Evolutionary conservation across 2,888 invertebrate genomes (phyloP).

Genomic region (Nowickia ferox): DNA sequence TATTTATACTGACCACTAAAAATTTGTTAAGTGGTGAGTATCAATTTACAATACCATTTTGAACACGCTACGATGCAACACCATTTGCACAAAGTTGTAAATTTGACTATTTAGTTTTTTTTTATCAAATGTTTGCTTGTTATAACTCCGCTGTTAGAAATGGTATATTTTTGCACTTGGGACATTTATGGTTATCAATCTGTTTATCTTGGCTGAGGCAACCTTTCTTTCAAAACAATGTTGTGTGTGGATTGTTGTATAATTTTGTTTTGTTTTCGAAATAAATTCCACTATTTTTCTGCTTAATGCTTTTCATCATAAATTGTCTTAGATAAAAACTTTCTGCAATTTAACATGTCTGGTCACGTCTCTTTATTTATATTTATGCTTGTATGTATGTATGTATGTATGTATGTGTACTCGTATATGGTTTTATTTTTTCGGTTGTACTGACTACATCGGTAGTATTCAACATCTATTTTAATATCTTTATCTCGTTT

Average conservation of each 20-base stretch:
- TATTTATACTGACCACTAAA: too few species aligned
- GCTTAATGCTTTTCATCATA: constrained; percentile 25
- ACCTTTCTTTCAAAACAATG: constrained; percentile 40
- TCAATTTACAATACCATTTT: too few species aligned
- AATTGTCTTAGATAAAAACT: constrained; percentile 55
- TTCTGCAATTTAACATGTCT: constrained; percentile 65
- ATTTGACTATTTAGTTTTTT: too few species aligned
- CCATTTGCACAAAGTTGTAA: too few species aligned
- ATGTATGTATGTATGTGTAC: too few species aligned
- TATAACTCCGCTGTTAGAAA: not conserved
- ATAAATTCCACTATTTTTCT: not conserved
- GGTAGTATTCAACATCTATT: constrained; percentile 35
- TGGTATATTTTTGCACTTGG: constrained; percentile 5
- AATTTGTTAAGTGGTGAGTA: too few species aligned
- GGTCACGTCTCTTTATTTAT: constrained; percentile 65
- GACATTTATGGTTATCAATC: constrained; percentile 47
- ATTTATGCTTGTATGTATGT: not conserved
- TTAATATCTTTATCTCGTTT: constrained; percentile 42
- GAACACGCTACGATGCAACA: too few species aligned
- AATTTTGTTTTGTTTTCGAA: constrained; percentile 1
- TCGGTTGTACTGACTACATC: constrained; percentile 7
- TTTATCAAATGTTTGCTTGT: too few species aligned
- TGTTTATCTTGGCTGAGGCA: constrained; percentile 46
- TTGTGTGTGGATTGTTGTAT: constrained; percentile 31
- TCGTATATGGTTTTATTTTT: constrained; percentile 22